These are phyloP conservation scores for Cremastobaeus sp. DNA, from an alignment of 2,888 invertebrate species.

Conservation along the genomic window DNA sequence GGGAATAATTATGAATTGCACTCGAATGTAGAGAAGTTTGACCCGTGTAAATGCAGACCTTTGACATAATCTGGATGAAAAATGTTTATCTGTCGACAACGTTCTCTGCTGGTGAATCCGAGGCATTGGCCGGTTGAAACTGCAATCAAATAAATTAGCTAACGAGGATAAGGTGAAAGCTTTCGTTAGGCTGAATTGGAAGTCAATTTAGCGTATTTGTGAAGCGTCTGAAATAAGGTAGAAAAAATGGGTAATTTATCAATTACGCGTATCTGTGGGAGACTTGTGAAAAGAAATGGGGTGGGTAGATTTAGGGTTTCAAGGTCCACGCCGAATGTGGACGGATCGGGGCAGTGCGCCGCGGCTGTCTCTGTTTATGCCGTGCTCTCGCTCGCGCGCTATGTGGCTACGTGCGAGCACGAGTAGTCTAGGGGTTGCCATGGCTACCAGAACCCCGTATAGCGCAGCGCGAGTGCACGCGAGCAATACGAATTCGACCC, in stretches of 20 bases:
- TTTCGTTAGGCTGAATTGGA: too few relatives aligned
- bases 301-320: slow-evolving; percentile 40
- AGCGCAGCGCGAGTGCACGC: slow-evolving; percentile 47
- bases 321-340: slow-evolving; percentile 28
- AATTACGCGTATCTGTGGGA: slow-evolving; percentile 2
- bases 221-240: too few relatives aligned
- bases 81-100: too few relatives aligned
- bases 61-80: too few relatives aligned
- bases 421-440: slow-evolving; percentile 66
- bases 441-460: slow-evolving; percentile 69
- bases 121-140: too few relatives aligned
- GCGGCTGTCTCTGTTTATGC: background rate
- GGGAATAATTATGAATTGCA: too few relatives aligned
- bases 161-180: too few relatives aligned
- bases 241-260: background rate
- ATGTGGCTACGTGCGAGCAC: slow-evolving; percentile 15
- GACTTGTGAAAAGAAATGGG: background rate
- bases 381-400: background rate
- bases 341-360: slow-evolving; percentile 3
- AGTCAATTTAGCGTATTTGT: too few relatives aligned
- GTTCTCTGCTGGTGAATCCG: too few relatives aligned
- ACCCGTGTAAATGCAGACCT: too few relatives aligned
- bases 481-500: slow-evolving; percentile 52
- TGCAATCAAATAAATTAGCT: too few relatives aligned
- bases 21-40: too few relatives aligned